Conservation (phyloP, 2,888 invertebrate species). For the Tenthredo livida region DNA sequence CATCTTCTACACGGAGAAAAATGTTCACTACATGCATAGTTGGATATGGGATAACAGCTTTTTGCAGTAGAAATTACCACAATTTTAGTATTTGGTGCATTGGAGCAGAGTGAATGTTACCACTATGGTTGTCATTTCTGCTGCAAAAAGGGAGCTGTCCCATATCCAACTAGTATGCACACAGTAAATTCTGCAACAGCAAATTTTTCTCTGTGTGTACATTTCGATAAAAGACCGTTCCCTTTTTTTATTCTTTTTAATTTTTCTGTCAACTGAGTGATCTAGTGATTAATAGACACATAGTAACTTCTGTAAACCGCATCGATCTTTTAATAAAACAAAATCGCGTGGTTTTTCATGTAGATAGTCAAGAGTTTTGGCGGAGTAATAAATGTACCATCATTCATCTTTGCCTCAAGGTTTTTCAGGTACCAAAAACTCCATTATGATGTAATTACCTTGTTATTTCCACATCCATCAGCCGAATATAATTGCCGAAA, state of each 20-base stretch:
- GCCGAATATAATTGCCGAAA: not conserved
- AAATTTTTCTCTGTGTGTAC: too few species aligned
- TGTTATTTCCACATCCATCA: constrained; percentile 20
- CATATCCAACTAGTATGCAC: too few species aligned
- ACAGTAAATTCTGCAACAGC: too few species aligned
- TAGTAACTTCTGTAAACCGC: not conserved
- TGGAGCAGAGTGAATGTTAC: too few species aligned
- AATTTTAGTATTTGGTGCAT: too few species aligned
- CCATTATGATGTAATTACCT: not conserved
- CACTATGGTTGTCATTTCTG: too few species aligned
- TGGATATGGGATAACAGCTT: too few species aligned
- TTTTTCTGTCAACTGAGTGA: not conserved
- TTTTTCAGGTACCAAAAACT: not conserved
- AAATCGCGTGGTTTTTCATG: not conserved
- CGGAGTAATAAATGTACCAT: not conserved
- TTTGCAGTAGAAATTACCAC: too few species aligned
- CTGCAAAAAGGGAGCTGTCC: too few species aligned
- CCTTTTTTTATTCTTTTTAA: not conserved
- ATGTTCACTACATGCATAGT: too few species aligned
- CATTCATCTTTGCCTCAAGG: not conserved
- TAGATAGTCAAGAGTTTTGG: not conserved
- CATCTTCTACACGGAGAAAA: too few species aligned
- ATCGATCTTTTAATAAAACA: not conserved
- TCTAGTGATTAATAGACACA: not conserved
- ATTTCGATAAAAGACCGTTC: not conserved